Evolutionary conservation across 2,797 vertebrate species (phyloP).

Genomic region (Salmo trutta): DNA sequence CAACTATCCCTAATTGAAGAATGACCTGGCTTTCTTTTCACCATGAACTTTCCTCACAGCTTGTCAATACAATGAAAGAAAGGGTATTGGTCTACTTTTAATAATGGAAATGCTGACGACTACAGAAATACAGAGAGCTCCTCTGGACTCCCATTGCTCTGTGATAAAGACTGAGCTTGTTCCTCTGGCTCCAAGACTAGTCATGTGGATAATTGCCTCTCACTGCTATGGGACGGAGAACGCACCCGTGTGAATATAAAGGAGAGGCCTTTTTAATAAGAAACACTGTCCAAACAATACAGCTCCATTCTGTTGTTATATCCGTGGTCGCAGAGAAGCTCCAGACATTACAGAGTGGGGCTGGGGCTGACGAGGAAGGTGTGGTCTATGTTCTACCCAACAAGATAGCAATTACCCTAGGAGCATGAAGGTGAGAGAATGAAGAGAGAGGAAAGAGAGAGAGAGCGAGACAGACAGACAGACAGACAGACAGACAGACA

Average conservation of each 20-base stretch:
- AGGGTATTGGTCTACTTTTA: conserved; percentile 67
- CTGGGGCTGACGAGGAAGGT: not conserved
- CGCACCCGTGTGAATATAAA: conserved; percentile 74
- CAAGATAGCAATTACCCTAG: not conserved
- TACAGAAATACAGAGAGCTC: conserved; percentile 55
- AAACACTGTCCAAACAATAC: conserved; percentile 74
- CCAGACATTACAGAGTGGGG: conserved; percentile 11
- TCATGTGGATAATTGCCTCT: conserved; percentile 76
- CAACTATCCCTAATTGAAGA: conserved; percentile 45
- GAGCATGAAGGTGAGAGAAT: conserved; percentile 35
- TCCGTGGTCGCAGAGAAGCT: conserved; percentile 66
- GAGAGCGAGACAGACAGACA: not conserved
- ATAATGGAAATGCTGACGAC: conserved; percentile 67
- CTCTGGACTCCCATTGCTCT: conserved; percentile 58
- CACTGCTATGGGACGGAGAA: conserved; percentile 70
- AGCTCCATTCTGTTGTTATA: conserved; percentile 66
- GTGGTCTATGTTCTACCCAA: not conserved
- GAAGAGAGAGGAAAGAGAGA: not conserved
- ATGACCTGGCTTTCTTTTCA: conserved; percentile 52
- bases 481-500: no score
- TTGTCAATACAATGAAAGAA: conserved; percentile 71
- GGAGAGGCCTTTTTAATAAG: conserved; percentile 67
- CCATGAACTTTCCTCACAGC: conserved; percentile 48
- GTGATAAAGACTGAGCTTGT: conserved; percentile 74
- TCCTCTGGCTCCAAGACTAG: conserved; percentile 75